These are phyloP conservation scores for Ivindomyrus marchei DNA, from an alignment of 2,113 vertebrate species.

Conservation along the genomic window DNA sequence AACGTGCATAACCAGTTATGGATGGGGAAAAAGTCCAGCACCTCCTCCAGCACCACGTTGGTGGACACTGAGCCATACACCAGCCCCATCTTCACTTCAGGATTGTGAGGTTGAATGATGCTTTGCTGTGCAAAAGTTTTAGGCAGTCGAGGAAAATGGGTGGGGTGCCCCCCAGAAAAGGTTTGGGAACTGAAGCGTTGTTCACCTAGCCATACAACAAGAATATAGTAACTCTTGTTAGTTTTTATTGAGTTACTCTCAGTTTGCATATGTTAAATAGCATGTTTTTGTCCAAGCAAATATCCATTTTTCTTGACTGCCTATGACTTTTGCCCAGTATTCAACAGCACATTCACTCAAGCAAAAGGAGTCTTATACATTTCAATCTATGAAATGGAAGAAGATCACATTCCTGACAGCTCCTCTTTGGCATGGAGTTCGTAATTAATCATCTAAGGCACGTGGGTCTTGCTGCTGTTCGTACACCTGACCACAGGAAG, in stretches of 20 bases:
- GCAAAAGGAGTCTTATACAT: not conserved
- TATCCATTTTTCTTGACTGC: not conserved
- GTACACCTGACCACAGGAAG: not conserved
- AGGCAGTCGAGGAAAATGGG: not conserved
- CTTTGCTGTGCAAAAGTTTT: not conserved
- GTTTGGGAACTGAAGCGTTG: not conserved
- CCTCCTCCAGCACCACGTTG: not conserved
- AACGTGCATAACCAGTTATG: too few species aligned
- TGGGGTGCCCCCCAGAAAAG: not conserved
- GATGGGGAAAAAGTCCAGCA: not conserved
- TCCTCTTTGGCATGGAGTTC: not conserved
- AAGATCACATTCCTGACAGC: not conserved
- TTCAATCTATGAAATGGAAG: not conserved
- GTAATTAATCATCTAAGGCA: not conserved
- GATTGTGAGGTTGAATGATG: not conserved
- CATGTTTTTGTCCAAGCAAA: not conserved
- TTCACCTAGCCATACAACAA: not conserved
- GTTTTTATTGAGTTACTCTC: not conserved
- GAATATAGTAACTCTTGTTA: not conserved
- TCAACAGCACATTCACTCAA: not conserved
- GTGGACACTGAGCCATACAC: not conserved
- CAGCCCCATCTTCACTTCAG: not conserved
- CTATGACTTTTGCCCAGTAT: not conserved
- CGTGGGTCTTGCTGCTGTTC: not conserved
- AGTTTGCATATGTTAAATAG: not conserved